Conservation (phyloP, 2,113 vertebrate species). For the Apodemus sylvaticus region DNA sequence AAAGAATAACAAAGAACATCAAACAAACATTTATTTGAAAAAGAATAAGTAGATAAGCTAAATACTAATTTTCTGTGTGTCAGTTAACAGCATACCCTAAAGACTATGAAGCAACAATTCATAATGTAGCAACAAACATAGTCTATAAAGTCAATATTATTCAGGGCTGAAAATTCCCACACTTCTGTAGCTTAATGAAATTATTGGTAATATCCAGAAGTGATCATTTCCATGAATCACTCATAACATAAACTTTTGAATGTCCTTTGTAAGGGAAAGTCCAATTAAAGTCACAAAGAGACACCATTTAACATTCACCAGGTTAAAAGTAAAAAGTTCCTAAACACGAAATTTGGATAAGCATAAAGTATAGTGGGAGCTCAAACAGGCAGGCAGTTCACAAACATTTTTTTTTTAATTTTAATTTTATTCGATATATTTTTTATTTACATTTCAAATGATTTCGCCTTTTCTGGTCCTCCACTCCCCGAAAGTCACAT, state of each 20-base stretch:
- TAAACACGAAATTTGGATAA: conserved; percentile 64
- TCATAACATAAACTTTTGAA: conserved; percentile 41
- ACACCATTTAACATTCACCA: conserved; percentile 63
- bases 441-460: too few species aligned
- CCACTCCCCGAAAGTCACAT: too few species aligned
- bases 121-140: neutral
- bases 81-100: neutral
- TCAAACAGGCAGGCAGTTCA: neutral
- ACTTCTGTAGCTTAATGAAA: neutral
- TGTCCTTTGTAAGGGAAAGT: conserved; percentile 71
- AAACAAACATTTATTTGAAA: neutral
- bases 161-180: neutral
- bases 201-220: neutral
- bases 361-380: conserved; percentile 42
- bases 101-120: neutral
- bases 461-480: too few species aligned
- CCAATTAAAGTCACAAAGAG: conserved; percentile 66
- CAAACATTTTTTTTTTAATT: too few species aligned
- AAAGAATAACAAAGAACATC: neutral
- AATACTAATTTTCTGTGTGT: neutral
- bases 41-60: neutral
- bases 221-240: conserved; percentile 6
- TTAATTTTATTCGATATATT: too few species aligned
- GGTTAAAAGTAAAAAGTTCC: conserved; percentile 45
- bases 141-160: neutral